Base-by-base conservation (phyloP, 2,113 vertebrate genomes). In the Cololabis saira region DNA sequence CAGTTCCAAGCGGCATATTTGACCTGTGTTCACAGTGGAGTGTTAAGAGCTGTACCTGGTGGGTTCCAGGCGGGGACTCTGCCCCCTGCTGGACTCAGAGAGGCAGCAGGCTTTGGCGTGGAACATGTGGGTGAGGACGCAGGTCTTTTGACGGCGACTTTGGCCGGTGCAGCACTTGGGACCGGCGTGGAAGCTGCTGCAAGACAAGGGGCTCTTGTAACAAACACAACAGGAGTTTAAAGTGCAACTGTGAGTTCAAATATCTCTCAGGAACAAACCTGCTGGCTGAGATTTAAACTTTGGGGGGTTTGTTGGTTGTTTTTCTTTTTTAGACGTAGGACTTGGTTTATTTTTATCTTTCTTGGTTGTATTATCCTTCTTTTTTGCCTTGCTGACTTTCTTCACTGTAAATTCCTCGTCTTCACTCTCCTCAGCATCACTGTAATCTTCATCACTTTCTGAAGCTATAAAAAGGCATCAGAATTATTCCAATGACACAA, bases 11-110 rank as follows among this genome's bases (percentile, higher is more conserved):
- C 24, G 22, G 48, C 1, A 0, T 41, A 15, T 17, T 33, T 6
- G 2, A 61, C 18, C 1, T 22, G 2, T 24, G 14, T 18, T 18
- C 22, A 44, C 14, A 9, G 18, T 40, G 5, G 1, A 5, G 3
- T 0, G 1, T 9, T 5, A n/a, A 21, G 14, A 22, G 41, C 17
- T 3, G 44, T 14, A 98, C 96, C 96, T 95, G 96, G 96, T 12
- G 96, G 96, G 75, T 81, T 94, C 96, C 97, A 98, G 76, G 93
- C 96, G 9, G 94, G 91, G 11, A 88, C 78, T 77, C 42, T 93
- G 83, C 71, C 91, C 45, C 85, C 84, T 62, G 76, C 68, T 78
- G 95, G 93, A 80, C 89, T 93, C 51, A 70, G 40, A 30, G 87
- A 74, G 3, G 40, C 18, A 18, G 45, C 43, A 51, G 80, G 63